Evolutionary conservation across 2,113 vertebrate genomes (phyloP).

Genomic region (Formicarius rufipectus): DNA sequence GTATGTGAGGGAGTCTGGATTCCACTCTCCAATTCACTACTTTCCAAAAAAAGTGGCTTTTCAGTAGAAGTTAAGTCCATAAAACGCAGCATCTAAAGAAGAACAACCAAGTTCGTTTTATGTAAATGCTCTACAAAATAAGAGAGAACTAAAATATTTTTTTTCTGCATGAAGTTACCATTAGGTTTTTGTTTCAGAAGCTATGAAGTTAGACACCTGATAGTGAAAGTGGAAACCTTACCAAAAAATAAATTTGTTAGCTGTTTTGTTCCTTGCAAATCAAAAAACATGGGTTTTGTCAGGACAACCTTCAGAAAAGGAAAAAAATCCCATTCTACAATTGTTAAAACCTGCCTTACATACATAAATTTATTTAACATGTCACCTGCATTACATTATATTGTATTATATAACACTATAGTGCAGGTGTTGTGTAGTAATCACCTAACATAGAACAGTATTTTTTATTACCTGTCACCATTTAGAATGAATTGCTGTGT

Average conservation of each 20-base stretch:
- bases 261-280: not conserved
- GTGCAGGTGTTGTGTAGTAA: not conserved
- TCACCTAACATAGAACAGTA: not conserved
- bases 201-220: not conserved
- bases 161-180: not conserved
- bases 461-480: not conserved
- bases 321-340: not conserved
- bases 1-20: not conserved
- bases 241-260: not conserved
- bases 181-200: not conserved
- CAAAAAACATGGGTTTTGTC: no score
- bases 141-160: not conserved
- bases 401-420: not conserved
- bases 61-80: not conserved
- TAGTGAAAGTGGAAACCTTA: not conserved
- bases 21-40: not conserved
- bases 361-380: not conserved
- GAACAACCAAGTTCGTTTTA: not conserved
- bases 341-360: not conserved
- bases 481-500: not conserved
- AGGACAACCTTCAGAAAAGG: not conserved
- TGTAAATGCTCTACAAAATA: not conserved
- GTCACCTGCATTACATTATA: not conserved
- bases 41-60: not conserved
- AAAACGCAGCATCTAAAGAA: not conserved